phyloP scores from a whole-genome alignment of 2,113 vertebrate genomes.

The Camelus bactrianus region DNA sequence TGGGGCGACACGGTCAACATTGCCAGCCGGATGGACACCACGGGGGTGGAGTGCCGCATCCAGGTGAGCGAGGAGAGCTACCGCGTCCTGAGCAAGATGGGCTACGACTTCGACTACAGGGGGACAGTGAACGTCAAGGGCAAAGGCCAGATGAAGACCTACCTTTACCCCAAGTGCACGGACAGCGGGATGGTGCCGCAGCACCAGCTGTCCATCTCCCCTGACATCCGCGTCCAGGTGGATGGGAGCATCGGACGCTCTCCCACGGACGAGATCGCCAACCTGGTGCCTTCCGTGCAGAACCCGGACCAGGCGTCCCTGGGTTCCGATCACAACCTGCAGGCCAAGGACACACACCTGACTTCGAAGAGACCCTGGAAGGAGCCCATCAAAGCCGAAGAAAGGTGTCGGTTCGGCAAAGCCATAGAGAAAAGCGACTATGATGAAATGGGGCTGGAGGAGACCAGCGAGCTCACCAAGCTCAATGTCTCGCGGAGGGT shows the following conservation, averaged over 20 bases:
- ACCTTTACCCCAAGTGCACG: conserved; percentile 95
- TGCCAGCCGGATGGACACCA: conserved; percentile 99
- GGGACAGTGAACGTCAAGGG: conserved; percentile 99
- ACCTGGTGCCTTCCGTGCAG: conserved; percentile 91
- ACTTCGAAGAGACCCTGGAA: conserved; percentile 84
- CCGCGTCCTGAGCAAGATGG: conserved; percentile 94
- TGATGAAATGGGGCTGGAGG: conserved; percentile 86
- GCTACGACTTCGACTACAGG: conserved; percentile 97
- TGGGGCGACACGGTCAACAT: conserved; percentile 99
- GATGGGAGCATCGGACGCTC: conserved; percentile 99
- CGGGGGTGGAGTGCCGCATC: conserved; percentile 97
- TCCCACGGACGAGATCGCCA: conserved; percentile 96
- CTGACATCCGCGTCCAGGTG: conserved; percentile 97
- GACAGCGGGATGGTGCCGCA: conserved; percentile 92
- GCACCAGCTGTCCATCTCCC: conserved; percentile 93
- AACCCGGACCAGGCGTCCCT: conserved; percentile 82
- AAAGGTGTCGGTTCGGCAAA: conserved; percentile 81
- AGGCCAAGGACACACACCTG: conserved; percentile 82
- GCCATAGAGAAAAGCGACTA: conserved; percentile 82
- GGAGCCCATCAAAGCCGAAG: conserved; percentile 75
- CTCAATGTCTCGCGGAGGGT: conserved; percentile 93
- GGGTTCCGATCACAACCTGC: conserved; percentile 77
- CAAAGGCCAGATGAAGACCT: conserved; percentile 99
- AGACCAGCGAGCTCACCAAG: conserved; percentile 92
- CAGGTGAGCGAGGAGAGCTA: conserved; percentile 99